Evolutionary conservation across 2,888 invertebrate genomes (phyloP), one percentile per base, ranked within the genome.

Genomic region (Autographa pulchrina): DNA sequence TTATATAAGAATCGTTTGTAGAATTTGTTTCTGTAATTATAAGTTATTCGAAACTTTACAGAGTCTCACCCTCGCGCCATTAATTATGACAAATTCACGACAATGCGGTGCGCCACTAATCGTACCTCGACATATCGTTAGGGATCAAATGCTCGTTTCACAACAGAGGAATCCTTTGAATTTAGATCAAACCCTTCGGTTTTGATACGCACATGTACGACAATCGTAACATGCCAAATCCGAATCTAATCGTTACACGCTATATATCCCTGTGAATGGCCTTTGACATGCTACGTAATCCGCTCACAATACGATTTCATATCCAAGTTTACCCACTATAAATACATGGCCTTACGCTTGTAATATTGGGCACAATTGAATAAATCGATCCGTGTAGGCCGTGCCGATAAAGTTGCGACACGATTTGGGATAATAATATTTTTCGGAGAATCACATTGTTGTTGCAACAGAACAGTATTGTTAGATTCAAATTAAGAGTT

Each of bases 231-330:
- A 77, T 74, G 65, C 68, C 75, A 64, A 84, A 78, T 74, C 76
- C 83, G 70, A 68, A 78, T 81, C 84, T 74, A 85, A 85, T 83
- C 72, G 80, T 72, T 72, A n/a, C 71, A 67, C 71, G 73, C 68
- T 74, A 66, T 68, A 77, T 77, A 25, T 68, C 41, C 54, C 32
- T 64, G 25, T 83, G 74, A 79, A 81, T 78, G 68, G 70, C 73
- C 74, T 80, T 75, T 85, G 78, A 82, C 75, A 81, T 74, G 78
- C 62, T 65, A 35, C 68, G 68, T 85, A 84, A 85, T 83, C 76
- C 79, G 16, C 67, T 69, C 69, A 86, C 85, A 85, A 87, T 85
- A 74, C 69, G 38, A 78, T 70, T 74, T 74, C 68, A 78, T 73
- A 76, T 62, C 65, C 65, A 48, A 70, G 58, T 68, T 68, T 70